These are phyloP conservation scores for Pogonognathellus flavescens DNA, from an alignment of 1,140 invertebrate species.

Conservation along the genomic window DNA sequence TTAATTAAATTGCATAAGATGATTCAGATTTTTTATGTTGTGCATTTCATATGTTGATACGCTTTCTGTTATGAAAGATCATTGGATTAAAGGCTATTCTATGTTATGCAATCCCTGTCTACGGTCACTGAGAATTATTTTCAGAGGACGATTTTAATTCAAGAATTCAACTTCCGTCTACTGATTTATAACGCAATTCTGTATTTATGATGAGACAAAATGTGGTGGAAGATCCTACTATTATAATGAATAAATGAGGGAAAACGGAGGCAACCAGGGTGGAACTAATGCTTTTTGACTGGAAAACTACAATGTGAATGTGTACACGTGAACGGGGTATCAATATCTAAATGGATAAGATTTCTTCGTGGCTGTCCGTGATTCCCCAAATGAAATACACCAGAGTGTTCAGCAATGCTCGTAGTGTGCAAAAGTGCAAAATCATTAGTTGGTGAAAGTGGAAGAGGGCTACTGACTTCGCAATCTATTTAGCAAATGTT, in stretches of 20 bases:
- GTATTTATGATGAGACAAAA: neutral
- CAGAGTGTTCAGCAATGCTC: neutral
- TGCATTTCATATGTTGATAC: too few relatives aligned
- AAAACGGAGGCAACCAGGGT: too few relatives aligned
- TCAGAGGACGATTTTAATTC: too few relatives aligned
- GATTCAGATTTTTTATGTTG: too few relatives aligned
- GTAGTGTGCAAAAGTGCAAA: conserved; percentile 27
- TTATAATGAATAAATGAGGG: neutral
- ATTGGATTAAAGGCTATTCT: too few relatives aligned
- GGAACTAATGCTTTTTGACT: neutral
- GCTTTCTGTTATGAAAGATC: too few relatives aligned
- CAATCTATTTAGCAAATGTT: conserved; percentile 19
- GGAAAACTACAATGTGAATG: neutral
- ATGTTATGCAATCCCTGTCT: too few relatives aligned
- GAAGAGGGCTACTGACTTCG: neutral
- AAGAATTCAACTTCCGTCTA: neutral
- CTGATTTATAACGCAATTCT: neutral
- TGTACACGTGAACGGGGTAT: neutral
- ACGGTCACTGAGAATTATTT: too few relatives aligned
- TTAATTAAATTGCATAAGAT: too few relatives aligned
- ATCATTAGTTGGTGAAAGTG: conserved; percentile 22
- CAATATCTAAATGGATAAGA: conserved; percentile 3
- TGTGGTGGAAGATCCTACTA: neutral
- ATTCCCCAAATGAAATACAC: neutral
- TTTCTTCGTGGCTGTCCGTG: neutral